Evolutionary conservation across 2,113 vertebrate species (phyloP).

Genomic region (Lynx canadensis): DNA sequence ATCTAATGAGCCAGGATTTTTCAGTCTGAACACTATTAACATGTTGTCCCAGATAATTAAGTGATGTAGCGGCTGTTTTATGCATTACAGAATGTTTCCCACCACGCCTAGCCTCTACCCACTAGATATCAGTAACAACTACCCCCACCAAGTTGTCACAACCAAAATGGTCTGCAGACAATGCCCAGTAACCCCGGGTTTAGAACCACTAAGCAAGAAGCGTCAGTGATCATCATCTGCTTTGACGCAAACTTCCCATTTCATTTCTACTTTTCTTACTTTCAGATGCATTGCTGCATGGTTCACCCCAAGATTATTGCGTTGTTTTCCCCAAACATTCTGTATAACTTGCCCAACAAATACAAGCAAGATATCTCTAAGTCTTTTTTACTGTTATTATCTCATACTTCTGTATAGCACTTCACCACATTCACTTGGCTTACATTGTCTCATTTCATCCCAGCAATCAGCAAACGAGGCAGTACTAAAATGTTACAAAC

Average conservation of each 20-base stretch:
- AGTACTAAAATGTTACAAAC: neutral
- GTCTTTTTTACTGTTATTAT: neutral
- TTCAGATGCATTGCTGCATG: neutral
- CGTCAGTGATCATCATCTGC: neutral
- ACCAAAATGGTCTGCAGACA: neutral
- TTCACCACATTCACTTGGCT: neutral
- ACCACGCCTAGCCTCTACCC: neutral
- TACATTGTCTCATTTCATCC: neutral
- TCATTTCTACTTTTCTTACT: neutral
- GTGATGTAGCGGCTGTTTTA: neutral
- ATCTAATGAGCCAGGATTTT: neutral
- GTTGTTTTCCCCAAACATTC: neutral
- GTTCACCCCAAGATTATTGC: neutral
- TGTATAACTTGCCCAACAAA: neutral
- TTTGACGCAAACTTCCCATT: neutral
- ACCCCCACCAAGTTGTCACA: neutral
- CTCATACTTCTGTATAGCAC: neutral
- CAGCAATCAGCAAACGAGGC: neutral
- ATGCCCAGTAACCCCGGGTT: neutral
- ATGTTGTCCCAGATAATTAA: neutral
- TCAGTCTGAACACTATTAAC: neutral
- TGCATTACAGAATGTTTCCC: neutral
- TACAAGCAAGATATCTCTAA: neutral
- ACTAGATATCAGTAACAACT: constrained; percentile 42
- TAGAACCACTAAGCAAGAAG: neutral